These are phyloP conservation scores for Ophion slaviceki DNA, from an alignment of 2,888 invertebrate species.

Conservation along the genomic window DNA sequence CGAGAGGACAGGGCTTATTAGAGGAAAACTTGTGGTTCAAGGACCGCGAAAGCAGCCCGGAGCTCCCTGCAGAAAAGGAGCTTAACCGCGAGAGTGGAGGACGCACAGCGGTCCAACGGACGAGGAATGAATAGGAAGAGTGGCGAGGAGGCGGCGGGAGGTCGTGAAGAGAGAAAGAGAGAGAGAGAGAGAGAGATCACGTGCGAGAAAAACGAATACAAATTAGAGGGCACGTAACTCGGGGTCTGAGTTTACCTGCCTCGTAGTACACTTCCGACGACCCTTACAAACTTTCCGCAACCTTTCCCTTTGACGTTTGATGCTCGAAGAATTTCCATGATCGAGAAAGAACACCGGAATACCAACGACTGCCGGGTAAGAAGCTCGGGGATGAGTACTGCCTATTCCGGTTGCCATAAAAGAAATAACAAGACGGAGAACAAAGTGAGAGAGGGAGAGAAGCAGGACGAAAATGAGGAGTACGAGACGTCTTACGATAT, in stretches of 20 bases:
- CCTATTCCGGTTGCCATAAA: slow-evolving; percentile 1
- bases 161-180: not conserved
- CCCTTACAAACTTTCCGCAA: slow-evolving; percentile 6
- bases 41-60: not conserved
- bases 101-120: not conserved
- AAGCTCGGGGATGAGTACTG: slow-evolving; percentile 34
- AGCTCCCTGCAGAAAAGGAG: slow-evolving; percentile 9
- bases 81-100: slow-evolving; percentile 10
- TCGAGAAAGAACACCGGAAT: slow-evolving; percentile 59
- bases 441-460: slow-evolving; percentile 5
- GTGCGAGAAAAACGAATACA: slow-evolving; percentile 30
- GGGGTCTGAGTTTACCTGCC: slow-evolving; percentile 23
- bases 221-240: slow-evolving; percentile 50
- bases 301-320: slow-evolving; percentile 31
- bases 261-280: slow-evolving; percentile 30
- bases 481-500: slow-evolving; percentile 41
- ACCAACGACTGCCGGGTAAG: slow-evolving; percentile 39
- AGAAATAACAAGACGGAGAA: slow-evolving; percentile 12
- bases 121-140: slow-evolving; percentile 9
- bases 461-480: slow-evolving; percentile 20
- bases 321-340: slow-evolving; percentile 52
- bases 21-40: slow-evolving; percentile 12
- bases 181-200: not conserved
- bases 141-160: not conserved
- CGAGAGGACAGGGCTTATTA: slow-evolving; percentile 12